These are phyloP conservation scores for Drosophila villosipedis DNA, from an alignment of 2,888 invertebrate species.

Conservation along the genomic window DNA sequence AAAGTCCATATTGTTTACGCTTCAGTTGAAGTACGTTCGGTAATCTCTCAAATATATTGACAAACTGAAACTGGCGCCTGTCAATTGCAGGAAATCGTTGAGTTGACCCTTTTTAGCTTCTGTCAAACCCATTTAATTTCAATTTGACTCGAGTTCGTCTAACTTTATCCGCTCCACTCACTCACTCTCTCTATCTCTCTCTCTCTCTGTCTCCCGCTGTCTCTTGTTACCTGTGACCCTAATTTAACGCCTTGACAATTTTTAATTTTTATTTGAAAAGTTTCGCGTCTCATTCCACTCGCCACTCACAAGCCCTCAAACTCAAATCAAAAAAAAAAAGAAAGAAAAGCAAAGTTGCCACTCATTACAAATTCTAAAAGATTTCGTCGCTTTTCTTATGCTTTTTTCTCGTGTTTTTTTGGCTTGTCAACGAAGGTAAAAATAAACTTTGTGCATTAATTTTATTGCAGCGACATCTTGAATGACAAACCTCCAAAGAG, in stretches of 20 bases:
- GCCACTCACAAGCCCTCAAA: conserved; percentile 40
- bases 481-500: conserved; percentile 64
- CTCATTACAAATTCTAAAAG: conserved; percentile 77
- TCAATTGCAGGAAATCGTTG: conserved; percentile 47
- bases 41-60: conserved; percentile 60
- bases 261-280: conserved; percentile 81
- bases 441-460: conserved; percentile 78
- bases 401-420: neutral
- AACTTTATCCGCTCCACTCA: neutral
- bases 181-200: neutral
- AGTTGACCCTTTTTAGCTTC: conserved; percentile 50
- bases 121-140: conserved; percentile 69
- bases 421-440: conserved; percentile 34
- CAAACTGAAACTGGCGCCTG: conserved; percentile 37
- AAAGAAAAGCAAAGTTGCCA: conserved; percentile 29
- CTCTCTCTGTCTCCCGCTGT: conserved; percentile 8
- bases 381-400: conserved; percentile 25
- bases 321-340: conserved; percentile 58
- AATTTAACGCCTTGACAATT: conserved; percentile 81
- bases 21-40: conserved; percentile 31
- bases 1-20: conserved; percentile 52
- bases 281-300: conserved; percentile 53
- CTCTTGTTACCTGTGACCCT: conserved; percentile 66
- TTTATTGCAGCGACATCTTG: conserved; percentile 77
- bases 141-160: conserved; percentile 54